These are phyloP conservation scores for Cinara cedri DNA, from an alignment of 2,888 invertebrate species.

Conservation along the genomic window DNA sequence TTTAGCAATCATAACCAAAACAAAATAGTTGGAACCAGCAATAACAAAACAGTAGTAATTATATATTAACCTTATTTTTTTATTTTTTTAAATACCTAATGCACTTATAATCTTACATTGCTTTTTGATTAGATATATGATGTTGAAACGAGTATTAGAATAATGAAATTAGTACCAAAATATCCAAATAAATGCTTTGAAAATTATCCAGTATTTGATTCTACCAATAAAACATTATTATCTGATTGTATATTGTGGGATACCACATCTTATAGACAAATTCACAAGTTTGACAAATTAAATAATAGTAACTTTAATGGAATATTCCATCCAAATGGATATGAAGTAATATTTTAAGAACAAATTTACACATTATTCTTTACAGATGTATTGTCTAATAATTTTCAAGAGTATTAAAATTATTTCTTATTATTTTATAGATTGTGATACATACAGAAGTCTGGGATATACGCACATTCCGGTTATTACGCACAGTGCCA, in stretches of 20 bases:
- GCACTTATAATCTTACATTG: no score
- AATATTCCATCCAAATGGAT: conserved; percentile 93
- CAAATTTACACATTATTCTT: no score
- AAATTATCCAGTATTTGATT: conserved; percentile 93
- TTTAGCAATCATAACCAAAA: conserved; percentile 87
- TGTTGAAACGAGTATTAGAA: conserved; percentile 76
- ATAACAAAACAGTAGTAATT: conserved; percentile 78
- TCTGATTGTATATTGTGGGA: conserved; percentile 97
- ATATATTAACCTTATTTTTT: conserved; percentile 1
- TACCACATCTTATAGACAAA: conserved; percentile 81
- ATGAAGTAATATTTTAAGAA: no score
- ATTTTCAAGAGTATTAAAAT: no score
- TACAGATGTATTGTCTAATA: no score
- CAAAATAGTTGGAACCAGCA: conserved; percentile 86
- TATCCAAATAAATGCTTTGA: conserved; percentile 91
- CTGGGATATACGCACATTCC: conserved; percentile 96
- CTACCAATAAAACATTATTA: conserved; percentile 90
- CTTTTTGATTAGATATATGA: conserved; percentile 77
- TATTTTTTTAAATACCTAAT: conserved; percentile 14
- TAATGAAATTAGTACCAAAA: conserved; percentile 77
- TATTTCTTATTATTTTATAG: conserved; percentile 64
- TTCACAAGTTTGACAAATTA: conserved; percentile 97
- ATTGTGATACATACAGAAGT: conserved; percentile 97
- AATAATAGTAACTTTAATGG: conserved; percentile 95
- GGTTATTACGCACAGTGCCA: conserved; percentile 90